Base-by-base conservation (phyloP, 2,797 vertebrate genomes). In the Aplochiton taeniatus region DNA sequence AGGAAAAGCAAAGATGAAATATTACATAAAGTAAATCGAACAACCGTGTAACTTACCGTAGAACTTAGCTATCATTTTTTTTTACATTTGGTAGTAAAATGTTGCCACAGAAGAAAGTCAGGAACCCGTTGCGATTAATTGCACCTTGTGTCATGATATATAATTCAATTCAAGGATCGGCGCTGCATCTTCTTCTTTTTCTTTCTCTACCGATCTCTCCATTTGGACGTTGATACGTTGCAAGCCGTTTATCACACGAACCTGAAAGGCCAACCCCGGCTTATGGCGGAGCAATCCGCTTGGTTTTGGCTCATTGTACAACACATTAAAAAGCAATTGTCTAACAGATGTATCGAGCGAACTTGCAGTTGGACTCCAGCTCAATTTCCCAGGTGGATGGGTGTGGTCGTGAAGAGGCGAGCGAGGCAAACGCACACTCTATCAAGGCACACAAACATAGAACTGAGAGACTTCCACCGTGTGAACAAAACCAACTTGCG, bases 181-280 rank as follows among this genome's bases (percentile, higher is more conserved):
- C 66, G 60, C 53, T 78, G 55, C 63, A 61, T 72, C 59, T 4
- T 9, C 0, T 20, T 68, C 70, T 58, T 57, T 63, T 63, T 41
- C 44, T 31, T 71, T 75, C 66, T 66, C 52, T 19, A 13, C 42
- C 47, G 11, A 11, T 48, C 47, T 74, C 65, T 68, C 66, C 43
- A 81, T 53, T 78, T 75, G 76, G 80, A 78, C 62, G 46, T 44
- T 89, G 91, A 92, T 91, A 90, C 79, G 92, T 72, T 85, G 82
- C 87, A 88, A 91, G 86, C 88, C 91, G 94, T 94, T 93, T 90
- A 94, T 96, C 93, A 95, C 84, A 85, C 86, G 91, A 90, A 89
- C 93, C 95, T 94, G 95, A 95, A 94, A 92, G 91, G 93, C 92
- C 92, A 90, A 81, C 77, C 86, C 87, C 80, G 83, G 91, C 93